phyloP scores from a whole-genome alignment of 2,113 vertebrate genomes.

The Centropus unirufus region DNA sequence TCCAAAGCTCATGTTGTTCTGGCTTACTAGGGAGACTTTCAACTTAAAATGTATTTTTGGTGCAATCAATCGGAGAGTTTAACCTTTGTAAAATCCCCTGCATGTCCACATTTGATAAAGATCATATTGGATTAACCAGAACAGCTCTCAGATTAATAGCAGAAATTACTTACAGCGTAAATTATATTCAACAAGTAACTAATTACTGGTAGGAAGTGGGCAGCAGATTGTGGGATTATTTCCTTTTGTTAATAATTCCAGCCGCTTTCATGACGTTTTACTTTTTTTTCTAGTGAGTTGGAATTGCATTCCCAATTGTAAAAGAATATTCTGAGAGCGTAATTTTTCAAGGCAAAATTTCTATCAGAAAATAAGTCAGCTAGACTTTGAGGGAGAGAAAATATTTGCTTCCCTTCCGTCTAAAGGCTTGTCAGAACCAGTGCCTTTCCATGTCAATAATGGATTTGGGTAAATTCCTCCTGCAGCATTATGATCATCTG shows the following conservation, averaged over 20 bases:
- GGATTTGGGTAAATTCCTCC: slow-evolving; percentile 58
- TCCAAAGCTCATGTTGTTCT: background rate
- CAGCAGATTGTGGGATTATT: slow-evolving; percentile 27
- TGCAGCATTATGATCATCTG: slow-evolving; percentile 17
- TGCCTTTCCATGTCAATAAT: slow-evolving; percentile 16
- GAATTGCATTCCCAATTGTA: background rate
- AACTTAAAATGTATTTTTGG: slow-evolving; percentile 32
- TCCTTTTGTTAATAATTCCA: slow-evolving; percentile 31
- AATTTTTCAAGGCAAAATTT: slow-evolving; percentile 15
- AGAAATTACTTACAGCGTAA: slow-evolving; percentile 52
- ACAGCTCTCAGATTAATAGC: slow-evolving; percentile 26
- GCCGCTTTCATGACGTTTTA: background rate
- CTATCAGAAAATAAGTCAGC: background rate
- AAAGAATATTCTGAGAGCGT: background rate
- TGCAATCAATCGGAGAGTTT: background rate
- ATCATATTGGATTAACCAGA: background rate
- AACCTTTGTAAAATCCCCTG: background rate
- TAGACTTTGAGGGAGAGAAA: background rate
- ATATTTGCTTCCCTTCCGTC: background rate
- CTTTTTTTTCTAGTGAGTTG: background rate
- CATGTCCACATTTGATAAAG: background rate
- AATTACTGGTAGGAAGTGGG: slow-evolving; percentile 48
- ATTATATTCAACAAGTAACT: slow-evolving; percentile 76
- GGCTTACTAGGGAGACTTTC: background rate
- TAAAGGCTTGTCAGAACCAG: slow-evolving; percentile 30